phyloP scores from a whole-genome alignment of 2,888 invertebrate species.

The Lysandra bellargus region DNA sequence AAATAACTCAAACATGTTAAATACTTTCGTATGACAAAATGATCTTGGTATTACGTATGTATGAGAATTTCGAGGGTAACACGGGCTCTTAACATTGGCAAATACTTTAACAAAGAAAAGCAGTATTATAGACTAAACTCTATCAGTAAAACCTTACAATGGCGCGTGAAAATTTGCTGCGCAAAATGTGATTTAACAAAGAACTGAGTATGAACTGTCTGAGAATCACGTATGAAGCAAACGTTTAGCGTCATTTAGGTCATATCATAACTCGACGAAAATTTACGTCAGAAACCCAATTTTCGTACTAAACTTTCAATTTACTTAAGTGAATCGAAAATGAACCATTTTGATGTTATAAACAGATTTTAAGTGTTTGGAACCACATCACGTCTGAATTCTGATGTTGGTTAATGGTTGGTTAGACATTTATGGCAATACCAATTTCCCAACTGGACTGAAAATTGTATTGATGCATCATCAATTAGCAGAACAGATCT shows the following conservation, averaged over 20 bases:
- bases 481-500: no score
- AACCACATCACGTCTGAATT: background rate
- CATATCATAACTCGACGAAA: background rate
- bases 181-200: constrained; percentile 19
- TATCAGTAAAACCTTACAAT: background rate
- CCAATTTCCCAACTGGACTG: no score
- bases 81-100: background rate
- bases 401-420: background rate
- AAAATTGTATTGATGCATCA: no score
- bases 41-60: no score
- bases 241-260: background rate
- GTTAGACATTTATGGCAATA: background rate
- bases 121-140: background rate
- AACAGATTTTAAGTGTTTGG: background rate
- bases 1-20: no score
- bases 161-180: constrained; percentile 12
- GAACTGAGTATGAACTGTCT: constrained; percentile 39
- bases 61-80: no score
- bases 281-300: background rate
- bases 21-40: no score
- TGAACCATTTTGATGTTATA: background rate
- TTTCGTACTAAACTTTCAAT: background rate
- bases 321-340: background rate
- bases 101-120: background rate
- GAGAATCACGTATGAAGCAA: constrained; percentile 1